Base-by-base conservation (phyloP, 2,113 vertebrate genomes). In the Ellobius talpinus region DNA sequence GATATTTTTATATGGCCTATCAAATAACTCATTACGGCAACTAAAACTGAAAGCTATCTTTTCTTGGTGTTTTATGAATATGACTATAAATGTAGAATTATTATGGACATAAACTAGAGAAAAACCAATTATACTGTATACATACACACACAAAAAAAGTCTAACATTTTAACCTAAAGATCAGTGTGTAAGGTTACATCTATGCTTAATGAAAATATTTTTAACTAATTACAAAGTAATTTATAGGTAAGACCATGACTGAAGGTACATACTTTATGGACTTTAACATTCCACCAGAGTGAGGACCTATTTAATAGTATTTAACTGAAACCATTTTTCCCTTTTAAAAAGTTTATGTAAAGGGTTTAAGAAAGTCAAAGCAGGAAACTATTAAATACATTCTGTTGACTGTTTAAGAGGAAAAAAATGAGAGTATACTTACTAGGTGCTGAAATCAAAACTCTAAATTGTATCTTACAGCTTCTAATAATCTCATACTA, bases 401-500 rank as follows among this genome's bases (percentile, higher is more conserved):
- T 92, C 23, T 93, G 39, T 74, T 84, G 96, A 82, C 90, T 52
- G 88, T 91, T 95, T 91, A 86, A 81, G 36, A 39, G 95, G 3
- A 72, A 7, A 92, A 87, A 78, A 88, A 65, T 13, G 8, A 65
- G 52, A 89, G 77, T 79, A 36, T 86, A 93, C 33, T 70, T 84
- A 78, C 89, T 82, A 90, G 36, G 23, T 58, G 45, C 19, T 89
- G 52, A 96, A 96, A 87, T 11, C 77, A 82, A 96, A 96, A 68
- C 47, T 89, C 29, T 95, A 84, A 90, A 81, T 84, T 87, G 42
- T 42, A 85, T 52, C 16, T 89, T 24, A 52, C 4, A 42, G 23
- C 12, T 95, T 96, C 91, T 70, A 92, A 65, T 90, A 50, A 96
- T 94, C 76, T 96, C 85, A 96, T 92, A 94, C 17, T 77, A 96